phyloP scores from a whole-genome alignment of 1,140 invertebrate genomes.

The Drosophila pandora region DNA sequence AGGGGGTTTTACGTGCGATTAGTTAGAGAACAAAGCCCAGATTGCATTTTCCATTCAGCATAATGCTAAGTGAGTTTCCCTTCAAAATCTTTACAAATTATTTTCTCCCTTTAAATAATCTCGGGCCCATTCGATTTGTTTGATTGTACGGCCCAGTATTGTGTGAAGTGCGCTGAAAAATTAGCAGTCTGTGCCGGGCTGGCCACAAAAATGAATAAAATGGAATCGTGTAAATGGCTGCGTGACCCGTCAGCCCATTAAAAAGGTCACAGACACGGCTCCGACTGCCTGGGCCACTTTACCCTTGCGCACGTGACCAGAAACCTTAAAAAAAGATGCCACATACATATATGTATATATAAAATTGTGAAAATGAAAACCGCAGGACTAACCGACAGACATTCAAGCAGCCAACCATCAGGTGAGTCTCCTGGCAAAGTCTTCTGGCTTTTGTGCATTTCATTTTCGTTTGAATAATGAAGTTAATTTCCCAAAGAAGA shows the following conservation, averaged over 20 bases:
- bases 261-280: conserved; percentile 69
- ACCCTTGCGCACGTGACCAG: conserved; percentile 64
- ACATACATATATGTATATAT: conserved; percentile 10
- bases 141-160: conserved; percentile 5
- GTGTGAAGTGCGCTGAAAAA: conserved; percentile 32
- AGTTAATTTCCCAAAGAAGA: conserved; percentile 66
- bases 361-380: conserved; percentile 54
- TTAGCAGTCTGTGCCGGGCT: conserved; percentile 46
- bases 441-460: conserved; percentile 57
- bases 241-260: conserved; percentile 69
- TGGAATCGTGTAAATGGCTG: conserved; percentile 71
- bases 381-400: conserved; percentile 28
- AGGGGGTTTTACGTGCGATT: conserved; percentile 32
- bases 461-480: conserved; percentile 60
- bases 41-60: conserved; percentile 15
- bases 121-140: conserved; percentile 21
- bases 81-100: conserved; percentile 23
- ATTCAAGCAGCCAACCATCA: conserved; percentile 22
- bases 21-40: conserved; percentile 22
- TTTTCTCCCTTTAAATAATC: conserved; percentile 22
- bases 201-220: conserved; percentile 43
- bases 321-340: conserved; percentile 46
- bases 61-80: not conserved
- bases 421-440: conserved; percentile 6
- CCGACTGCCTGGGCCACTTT: conserved; percentile 45